Base-by-base conservation (phyloP, 2,888 invertebrate genomes). In the Napeogenes sylphis region DNA sequence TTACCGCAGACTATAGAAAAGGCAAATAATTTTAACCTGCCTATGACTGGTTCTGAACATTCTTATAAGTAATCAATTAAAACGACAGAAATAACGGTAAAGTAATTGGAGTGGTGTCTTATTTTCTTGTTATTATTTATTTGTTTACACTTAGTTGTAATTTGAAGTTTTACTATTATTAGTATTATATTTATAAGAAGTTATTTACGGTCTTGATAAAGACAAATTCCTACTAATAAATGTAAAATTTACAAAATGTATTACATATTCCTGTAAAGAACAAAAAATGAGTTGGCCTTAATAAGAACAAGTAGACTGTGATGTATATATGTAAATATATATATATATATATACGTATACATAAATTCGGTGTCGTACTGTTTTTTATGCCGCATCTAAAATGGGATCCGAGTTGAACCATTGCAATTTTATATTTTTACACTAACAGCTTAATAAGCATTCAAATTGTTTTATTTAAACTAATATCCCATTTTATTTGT, bases 201-300 rank as follows among this genome's bases (percentile, higher is more conserved):
- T 51, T 51, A 51, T 51, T 21, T 51, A 51, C 30, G 30, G 51
- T 51, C 51, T 51, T 51, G 51, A 51, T 51, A 51, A 51, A 51
- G 51, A 51, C 51, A 51, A 30, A 51, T 51, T 51, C 51, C 51
- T 51, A 51, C 10, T 51, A 51, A 30, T 51, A 51, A 51, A 51
- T 51, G 30, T 51, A 51, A 30, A 51, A 51, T 51, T 51, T 51
- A 51, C 51, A 30, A 51, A 51, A 12, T 51, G 30, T 51, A 30
- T 51, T 51, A 51, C 51, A 30, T 51, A 51, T 30, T 30, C 30
- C 21, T 12, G 51, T 51, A 30, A 51, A 51, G 51, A 51, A 51
- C 51, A 30, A 51, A 21, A 21, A 42, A 30, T 51, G 30, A 51
- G 30, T 30, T 30, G 21, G 51, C 51, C 51, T 51, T 51, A 51